Evolutionary conservation across 2,888 invertebrate species (phyloP), one percentile per base, ranked within the genome.

Genomic region (Pheosia gnoma): DNA sequence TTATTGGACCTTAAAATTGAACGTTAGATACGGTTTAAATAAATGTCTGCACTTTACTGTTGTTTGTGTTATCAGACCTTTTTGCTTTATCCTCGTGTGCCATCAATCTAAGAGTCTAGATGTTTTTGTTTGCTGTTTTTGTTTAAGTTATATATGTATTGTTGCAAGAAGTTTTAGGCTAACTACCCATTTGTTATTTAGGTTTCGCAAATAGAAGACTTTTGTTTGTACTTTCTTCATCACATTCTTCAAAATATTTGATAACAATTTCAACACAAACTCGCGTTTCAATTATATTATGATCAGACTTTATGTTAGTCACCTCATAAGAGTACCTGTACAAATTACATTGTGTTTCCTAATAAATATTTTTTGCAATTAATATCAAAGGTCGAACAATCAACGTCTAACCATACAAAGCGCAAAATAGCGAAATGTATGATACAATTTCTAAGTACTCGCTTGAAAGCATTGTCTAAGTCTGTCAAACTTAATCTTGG

Each of bases 401-500:
- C 62, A 60, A 63, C 13, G 41, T 53, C 47, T 49, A 25, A 25
- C 25, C 25, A 58, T 47, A 65, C 10, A 47, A 61, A 58, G 49
- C 13, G n/a, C 8, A n/a, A 62, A 64, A 66, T 59, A 60, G 53
- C 49, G 45, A 66, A 69, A 72, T 67, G 62, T 69, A 71, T 65
- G 62, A 67, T 71, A 67, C 52, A 62, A 73, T 70, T 74, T 71
- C 62, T 62, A 64, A 62, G 59, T 66, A 45, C 49, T 61, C 60
- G 56, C 59, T 65, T 55, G 62, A 55, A 60, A 60, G 65, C 25
- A 74, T 60, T 69, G 69, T 67, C 63, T 63, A 56, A 66, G 72
- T 62, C 74, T 68, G 73, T 67, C 68, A 25, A 25, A 25, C 79
- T 75, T 81, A 80, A 82, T 83, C 78, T 75, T 72, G 74, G 71